A percentile compares a stretch with the other conserved stretches of the same genome.
Evolutionary conservation across 2,797 vertebrate species (phyloP).

Genomic region (Ficedula albicollis): DNA sequence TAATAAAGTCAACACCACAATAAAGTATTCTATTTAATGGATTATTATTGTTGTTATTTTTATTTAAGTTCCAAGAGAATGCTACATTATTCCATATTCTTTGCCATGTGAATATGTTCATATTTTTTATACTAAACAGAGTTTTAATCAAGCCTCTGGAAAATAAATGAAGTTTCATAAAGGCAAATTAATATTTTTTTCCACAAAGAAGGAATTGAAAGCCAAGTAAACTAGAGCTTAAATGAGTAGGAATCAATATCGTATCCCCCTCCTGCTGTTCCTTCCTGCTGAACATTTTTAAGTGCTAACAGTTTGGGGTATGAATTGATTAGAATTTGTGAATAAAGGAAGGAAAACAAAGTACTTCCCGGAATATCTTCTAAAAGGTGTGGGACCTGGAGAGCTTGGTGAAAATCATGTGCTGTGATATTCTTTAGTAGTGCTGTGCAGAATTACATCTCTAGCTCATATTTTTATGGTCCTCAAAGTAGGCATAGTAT

Average conservation of each 20-base stretch:
- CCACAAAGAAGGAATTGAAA: background rate
- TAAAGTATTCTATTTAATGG: conserved; percentile 9
- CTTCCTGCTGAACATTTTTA: conserved; percentile 4
- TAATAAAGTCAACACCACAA: conserved; percentile 8
- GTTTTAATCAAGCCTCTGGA: conserved; percentile 24
- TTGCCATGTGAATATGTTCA: background rate
- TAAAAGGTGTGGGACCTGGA: background rate
- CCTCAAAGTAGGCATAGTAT: background rate
- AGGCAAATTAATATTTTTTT: background rate
- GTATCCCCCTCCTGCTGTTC: conserved; percentile 9
- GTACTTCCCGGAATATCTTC: background rate
- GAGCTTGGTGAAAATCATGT: background rate
- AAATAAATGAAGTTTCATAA: conserved; percentile 12
- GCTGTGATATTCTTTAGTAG: background rate
- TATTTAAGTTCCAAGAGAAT: conserved; percentile 8
- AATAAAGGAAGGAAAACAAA: background rate
- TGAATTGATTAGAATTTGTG: background rate
- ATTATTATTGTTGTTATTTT: conserved; percentile 25
- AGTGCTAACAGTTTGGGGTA: background rate
- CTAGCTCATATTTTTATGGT: background rate
- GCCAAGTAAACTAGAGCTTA: conserved; percentile 16
- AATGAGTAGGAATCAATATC: conserved; percentile 30
- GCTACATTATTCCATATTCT: background rate
- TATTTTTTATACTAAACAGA: background rate
- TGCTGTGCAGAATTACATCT: background rate